Evolutionary conservation across 1,140 invertebrate species (phyloP).

Genomic region (Lucilia cuprina): DNA sequence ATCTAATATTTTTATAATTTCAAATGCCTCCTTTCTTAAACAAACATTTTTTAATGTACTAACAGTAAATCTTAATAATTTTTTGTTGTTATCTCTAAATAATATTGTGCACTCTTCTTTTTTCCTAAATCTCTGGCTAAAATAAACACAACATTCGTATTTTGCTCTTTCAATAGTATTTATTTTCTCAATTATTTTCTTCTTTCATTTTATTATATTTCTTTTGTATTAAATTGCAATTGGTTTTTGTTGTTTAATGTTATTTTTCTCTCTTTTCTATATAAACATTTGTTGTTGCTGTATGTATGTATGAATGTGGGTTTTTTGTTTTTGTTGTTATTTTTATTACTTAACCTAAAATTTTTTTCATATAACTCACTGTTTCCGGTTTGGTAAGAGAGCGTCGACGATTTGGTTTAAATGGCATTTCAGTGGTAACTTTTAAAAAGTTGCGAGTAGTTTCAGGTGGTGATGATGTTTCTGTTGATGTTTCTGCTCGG

Average conservation of each 20-base stretch:
- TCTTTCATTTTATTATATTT: not conserved
- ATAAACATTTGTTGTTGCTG: not conserved
- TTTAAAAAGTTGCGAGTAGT: conserved; percentile 58
- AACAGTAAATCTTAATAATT: no score
- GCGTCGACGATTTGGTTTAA: conserved; percentile 61
- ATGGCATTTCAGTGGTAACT: conserved; percentile 55
- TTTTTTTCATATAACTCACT: conserved; percentile 62
- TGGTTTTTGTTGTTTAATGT: not conserved
- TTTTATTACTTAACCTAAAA: conserved; percentile 51
- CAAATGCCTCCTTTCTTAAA: no score
- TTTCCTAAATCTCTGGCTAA: no score
- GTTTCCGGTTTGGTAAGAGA: conserved; percentile 62
- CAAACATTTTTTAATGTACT: no score
- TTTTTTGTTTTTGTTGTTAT: conserved; percentile 8
- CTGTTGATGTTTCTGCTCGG: conserved; percentile 36
- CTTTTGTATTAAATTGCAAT: not conserved
- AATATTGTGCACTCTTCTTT: no score
- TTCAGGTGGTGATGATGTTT: conserved; percentile 32
- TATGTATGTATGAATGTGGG: conserved; percentile 38
- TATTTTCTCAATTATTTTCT: not conserved
- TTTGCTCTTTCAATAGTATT: not conserved
- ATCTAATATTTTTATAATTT: no score
- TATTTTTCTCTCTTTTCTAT: not conserved
- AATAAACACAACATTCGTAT: not conserved
- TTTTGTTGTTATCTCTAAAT: no score